Evolutionary conservation across 2,797 vertebrate species (phyloP).

Genomic region (Ataeniobius toweri): DNA sequence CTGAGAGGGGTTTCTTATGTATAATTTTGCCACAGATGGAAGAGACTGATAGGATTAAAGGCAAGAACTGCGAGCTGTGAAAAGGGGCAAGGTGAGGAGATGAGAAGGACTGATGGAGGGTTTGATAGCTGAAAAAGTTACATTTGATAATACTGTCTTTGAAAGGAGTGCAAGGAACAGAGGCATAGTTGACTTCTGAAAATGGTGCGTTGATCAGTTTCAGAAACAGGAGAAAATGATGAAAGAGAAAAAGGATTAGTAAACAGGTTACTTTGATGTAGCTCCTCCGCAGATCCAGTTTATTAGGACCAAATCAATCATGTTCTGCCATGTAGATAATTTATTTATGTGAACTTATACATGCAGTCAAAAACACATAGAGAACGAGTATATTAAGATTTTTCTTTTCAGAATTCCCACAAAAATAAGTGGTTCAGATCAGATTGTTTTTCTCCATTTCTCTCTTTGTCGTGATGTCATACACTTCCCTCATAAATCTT

Average conservation of each 20-base stretch:
- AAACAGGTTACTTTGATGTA: conserved; percentile 4
- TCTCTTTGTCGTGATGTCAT: background rate
- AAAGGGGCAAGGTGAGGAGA: conserved; percentile 44
- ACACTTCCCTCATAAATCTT: conserved; percentile 12
- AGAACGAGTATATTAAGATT: background rate
- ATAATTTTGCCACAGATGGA: conserved; percentile 29
- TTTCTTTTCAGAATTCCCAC: background rate
- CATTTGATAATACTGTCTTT: conserved; percentile 40
- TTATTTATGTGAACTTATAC: conserved; percentile 11
- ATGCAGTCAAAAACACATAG: background rate
- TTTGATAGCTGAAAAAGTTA: conserved; percentile 44
- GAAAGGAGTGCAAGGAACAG: conserved; percentile 18
- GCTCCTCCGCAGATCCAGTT: conserved; percentile 10
- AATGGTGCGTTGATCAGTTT: conserved; percentile 44
- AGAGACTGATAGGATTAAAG: conserved; percentile 39
- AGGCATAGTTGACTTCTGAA: conserved; percentile 29
- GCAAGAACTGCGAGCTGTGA: conserved; percentile 26
- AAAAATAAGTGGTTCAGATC: background rate
- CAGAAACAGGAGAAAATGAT: conserved; percentile 32
- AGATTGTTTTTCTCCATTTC: background rate
- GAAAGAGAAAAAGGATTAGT: conserved; percentile 19
- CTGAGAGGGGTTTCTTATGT: conserved; percentile 14
- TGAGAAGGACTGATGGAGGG: conserved; percentile 37
- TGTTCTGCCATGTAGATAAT: conserved; percentile 15
- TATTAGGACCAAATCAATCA: conserved; percentile 12